Evolutionary conservation across 53 echinoderm and acorn worm species (phyloP).

Genomic region (Luidia sarsii): DNA sequence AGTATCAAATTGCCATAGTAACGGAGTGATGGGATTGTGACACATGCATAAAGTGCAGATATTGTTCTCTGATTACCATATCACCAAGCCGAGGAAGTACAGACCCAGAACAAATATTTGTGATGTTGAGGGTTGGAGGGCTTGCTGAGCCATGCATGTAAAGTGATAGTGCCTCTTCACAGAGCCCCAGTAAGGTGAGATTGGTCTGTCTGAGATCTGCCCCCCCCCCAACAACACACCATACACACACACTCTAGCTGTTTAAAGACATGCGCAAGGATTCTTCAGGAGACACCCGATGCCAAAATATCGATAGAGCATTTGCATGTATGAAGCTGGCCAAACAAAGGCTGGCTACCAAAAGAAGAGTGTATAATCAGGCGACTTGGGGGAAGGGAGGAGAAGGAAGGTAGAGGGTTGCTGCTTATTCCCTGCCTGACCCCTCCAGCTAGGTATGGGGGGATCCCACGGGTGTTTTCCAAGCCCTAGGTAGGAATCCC

Average conservation of each 20-base stretch:
- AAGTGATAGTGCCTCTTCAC: conserved; percentile 31
- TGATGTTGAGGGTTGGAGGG: conserved; percentile 10
- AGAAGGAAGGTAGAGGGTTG: too few species aligned
- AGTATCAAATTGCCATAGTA: too few species aligned
- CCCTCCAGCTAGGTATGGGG: background rate
- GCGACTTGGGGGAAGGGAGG: too few species aligned
- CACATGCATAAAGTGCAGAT: too few species aligned
- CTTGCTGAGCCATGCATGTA: conserved; percentile 19
- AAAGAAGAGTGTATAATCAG: too few species aligned
- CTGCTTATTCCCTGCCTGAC: too few species aligned
- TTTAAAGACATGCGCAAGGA: conserved; percentile 32
- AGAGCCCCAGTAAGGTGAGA: conserved; percentile 9
- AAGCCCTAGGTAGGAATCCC: background rate
- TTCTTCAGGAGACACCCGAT: conserved; percentile 20
- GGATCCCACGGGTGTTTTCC: background rate
- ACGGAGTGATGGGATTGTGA: too few species aligned
- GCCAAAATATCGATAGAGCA: conserved; percentile 47
- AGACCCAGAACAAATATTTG: conserved; percentile 51
- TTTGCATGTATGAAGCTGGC: conserved; percentile 30
- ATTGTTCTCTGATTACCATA: too few species aligned
- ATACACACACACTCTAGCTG: too few species aligned
- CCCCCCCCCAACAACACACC: too few species aligned
- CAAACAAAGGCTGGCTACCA: background rate
- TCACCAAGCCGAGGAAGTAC: conserved; percentile 2
- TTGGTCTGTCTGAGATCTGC: background rate